Conservation (phyloP, 2,888 invertebrate species). For the Tiphia femorata region DNA sequence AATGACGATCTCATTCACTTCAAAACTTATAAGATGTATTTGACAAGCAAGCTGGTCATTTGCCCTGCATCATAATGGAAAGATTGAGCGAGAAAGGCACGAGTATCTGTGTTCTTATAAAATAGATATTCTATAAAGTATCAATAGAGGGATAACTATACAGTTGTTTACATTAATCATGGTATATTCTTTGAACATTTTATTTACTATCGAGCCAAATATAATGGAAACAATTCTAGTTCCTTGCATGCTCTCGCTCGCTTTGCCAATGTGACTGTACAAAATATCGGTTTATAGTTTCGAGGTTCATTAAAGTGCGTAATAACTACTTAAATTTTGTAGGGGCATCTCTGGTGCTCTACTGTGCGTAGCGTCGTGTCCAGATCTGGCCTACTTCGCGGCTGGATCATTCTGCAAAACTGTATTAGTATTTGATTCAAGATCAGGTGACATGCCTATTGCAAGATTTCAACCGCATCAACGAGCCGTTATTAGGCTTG, state of each 20-base stretch:
- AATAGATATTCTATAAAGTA: constrained; percentile 8
- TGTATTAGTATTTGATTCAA: constrained; percentile 72
- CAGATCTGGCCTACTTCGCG: constrained; percentile 69
- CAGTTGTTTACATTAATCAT: no score
- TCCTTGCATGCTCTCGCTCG: constrained; percentile 7
- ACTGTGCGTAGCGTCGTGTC: constrained; percentile 70
- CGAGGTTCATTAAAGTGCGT: no score
- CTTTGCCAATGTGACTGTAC: constrained; percentile 21
- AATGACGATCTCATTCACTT: constrained; percentile 68
- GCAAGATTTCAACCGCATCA: constrained; percentile 71
- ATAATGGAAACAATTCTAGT: no score
- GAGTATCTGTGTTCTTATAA: constrained; percentile 10
- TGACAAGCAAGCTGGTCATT: constrained; percentile 29
- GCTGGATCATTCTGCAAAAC: constrained; percentile 73
- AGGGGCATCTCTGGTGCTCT: constrained; percentile 72
- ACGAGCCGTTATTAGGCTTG: constrained; percentile 70
- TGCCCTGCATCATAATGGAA: constrained; percentile 20
- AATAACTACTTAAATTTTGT: constrained; percentile 27
- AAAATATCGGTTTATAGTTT: no score
- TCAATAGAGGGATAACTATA: background rate
- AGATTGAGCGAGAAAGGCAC: constrained; percentile 30
- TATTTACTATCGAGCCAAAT: no score
- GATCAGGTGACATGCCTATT: constrained; percentile 68
- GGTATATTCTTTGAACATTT: no score
- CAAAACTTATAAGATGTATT: constrained; percentile 68